phyloP scores from a whole-genome alignment of 2,113 vertebrate genomes.

The Hyla sarda region DNA sequence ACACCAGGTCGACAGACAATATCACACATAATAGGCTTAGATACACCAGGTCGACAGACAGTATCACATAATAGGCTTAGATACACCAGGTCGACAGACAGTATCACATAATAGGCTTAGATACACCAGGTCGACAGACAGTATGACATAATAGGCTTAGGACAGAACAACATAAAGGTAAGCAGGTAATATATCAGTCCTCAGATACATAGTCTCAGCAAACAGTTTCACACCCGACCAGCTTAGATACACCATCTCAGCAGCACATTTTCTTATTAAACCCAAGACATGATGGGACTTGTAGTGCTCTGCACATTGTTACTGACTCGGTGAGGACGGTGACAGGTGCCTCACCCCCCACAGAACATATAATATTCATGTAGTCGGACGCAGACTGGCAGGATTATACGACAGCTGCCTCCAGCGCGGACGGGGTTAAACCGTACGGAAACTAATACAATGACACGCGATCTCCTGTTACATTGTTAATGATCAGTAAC shows the following conservation, averaged over 20 bases:
- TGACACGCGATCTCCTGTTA: slow-evolving; percentile 45
- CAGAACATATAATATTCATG: background rate
- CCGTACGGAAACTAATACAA: slow-evolving; percentile 34
- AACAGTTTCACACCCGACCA: background rate
- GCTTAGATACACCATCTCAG: background rate
- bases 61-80: no score
- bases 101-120: no score
- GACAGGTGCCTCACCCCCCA: background rate
- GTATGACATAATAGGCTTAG: no score
- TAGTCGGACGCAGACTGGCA: background rate
- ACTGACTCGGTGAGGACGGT: background rate
- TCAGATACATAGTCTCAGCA: no score
- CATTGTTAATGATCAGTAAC: slow-evolving; percentile 55
- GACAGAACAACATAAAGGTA: no score
- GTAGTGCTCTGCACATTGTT: background rate
- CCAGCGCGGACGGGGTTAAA: background rate
- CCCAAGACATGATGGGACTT: background rate
- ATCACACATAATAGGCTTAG: no score
- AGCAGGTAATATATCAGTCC: no score
- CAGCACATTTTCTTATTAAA: no score
- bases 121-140: no score
- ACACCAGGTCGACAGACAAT: no score
- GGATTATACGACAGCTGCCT: background rate
- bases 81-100: no score
- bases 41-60: no score